Percentiles rank a stretch among this genome's conserved stretches.
phyloP scores from a whole-genome alignment of 2,888 invertebrate species.

The Muschampia plurimacula region DNA sequence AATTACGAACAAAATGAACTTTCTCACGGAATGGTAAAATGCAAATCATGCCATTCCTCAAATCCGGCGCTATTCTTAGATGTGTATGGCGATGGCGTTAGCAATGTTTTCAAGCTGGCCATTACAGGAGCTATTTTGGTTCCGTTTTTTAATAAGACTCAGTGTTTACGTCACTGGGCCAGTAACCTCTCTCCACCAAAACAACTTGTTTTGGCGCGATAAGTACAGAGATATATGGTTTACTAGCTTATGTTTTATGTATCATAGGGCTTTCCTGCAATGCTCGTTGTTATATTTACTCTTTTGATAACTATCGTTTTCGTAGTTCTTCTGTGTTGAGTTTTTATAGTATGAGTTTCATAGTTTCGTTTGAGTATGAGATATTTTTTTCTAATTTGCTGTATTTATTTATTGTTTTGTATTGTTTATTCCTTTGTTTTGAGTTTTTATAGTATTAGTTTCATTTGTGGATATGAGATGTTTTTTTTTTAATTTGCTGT shows the following conservation, averaged over 20 bases:
- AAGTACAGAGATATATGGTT: neutral
- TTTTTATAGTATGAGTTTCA: too few relatives aligned
- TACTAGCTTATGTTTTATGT: neutral
- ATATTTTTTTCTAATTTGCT: too few relatives aligned
- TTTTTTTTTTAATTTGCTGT: too few relatives aligned
- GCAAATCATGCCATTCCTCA: slow-evolving; percentile 2
- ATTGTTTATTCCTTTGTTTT: too few relatives aligned
- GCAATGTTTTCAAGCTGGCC: neutral
- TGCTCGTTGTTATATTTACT: too few relatives aligned
- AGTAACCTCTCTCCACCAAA: neutral
- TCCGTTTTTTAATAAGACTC: neutral
- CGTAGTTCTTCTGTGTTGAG: too few relatives aligned
- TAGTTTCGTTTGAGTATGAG: too few relatives aligned
- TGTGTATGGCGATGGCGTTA: neutral
- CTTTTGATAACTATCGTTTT: too few relatives aligned
- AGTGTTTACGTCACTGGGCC: neutral
- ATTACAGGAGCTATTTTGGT: neutral
- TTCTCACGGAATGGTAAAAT: neutral
- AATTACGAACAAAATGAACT: neutral
- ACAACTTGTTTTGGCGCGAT: slow-evolving; percentile 4
- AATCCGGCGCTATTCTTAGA: slow-evolving; percentile 2
- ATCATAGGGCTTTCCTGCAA: neutral
- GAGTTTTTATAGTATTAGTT: too few relatives aligned
- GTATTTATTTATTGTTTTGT: too few relatives aligned
- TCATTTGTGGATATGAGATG: too few relatives aligned